Evolutionary conservation across 1,140 invertebrate genomes (phyloP), one percentile per base, ranked within the genome.

Genomic region (Ips typographus): DNA sequence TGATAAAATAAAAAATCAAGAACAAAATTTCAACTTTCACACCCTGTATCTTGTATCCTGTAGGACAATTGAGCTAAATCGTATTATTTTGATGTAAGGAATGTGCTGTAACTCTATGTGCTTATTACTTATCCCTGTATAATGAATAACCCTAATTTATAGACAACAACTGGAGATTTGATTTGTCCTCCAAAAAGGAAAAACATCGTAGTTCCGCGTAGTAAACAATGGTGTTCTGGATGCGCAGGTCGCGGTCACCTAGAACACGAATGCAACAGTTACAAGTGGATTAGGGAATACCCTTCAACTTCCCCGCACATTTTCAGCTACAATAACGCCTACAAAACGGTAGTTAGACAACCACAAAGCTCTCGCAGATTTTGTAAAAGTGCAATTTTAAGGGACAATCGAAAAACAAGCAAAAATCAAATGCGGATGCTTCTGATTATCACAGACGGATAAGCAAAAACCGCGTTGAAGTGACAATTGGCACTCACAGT

Each of bases 201-300:
- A 40, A 7, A 79, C 80, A 65, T 82, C 81, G 55, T 57, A 22
- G 62, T 71, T 71, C 58, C 59, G 6, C 77, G 78, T 56, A 59
- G 80, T 58, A 72, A 80, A 49, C 75, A 85, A 36, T 83, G 81
- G 73, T 90, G 89, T 76, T 88, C 87, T 68, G 85, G 87, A 57
- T 90, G 89, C 70, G 81, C 84, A 1, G 81, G 79, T 22, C 80
- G 80, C n/a, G 88, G 88, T 0, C 89, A 90, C 73, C 78, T 85
- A 2, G 83, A 85, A 2, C 84, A 86, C 72, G 79, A 80, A 2
- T 87, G 86, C 73, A 74, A 76, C 73, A 40, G 52, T 80, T 65
- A 70, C 38, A 67, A 70, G n/a, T 62, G 55, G 64, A 57, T 44
- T 40, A 66, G 70, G 40, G 43, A 67, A 44, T 76, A 73, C 64